These are phyloP conservation scores for Sebastes dallii DNA, from an alignment of 2,797 vertebrate genomes.

Conservation along the genomic window DNA sequence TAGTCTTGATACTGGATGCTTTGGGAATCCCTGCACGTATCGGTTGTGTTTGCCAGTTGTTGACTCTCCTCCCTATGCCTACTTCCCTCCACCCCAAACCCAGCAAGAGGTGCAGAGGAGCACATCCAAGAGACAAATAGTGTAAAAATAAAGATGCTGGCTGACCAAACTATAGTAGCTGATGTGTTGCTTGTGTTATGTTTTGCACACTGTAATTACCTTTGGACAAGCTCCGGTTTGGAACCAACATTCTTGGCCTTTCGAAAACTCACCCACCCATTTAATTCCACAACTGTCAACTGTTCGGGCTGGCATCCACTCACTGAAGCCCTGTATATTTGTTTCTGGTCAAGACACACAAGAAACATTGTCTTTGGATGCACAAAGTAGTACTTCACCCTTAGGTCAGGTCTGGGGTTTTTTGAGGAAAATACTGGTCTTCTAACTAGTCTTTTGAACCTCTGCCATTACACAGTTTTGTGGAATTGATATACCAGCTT, in stretches of 20 bases:
- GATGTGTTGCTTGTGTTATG: slow-evolving; percentile 18
- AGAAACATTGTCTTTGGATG: slow-evolving; percentile 8
- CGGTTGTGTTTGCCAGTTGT: slow-evolving; percentile 38
- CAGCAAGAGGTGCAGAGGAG: neutral
- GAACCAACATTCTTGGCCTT: slow-evolving; percentile 32
- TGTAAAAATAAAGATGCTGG: slow-evolving; percentile 14
- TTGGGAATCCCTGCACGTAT: slow-evolving; percentile 65
- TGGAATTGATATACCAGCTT: neutral
- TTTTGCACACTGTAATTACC: slow-evolving; percentile 38
- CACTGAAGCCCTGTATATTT: slow-evolving; percentile 10
- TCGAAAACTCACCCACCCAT: slow-evolving; percentile 30
- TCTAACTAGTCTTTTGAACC: neutral
- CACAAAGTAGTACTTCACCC: neutral
- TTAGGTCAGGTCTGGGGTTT: neutral
- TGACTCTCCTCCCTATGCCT: slow-evolving; percentile 22
- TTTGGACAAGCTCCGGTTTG: slow-evolving; percentile 31
- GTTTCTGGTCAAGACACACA: slow-evolving; percentile 11
- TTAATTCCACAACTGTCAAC: slow-evolving; percentile 44
- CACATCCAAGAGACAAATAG: neutral
- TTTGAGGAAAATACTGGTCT: neutral
- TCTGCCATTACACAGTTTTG: neutral
- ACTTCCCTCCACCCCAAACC: neutral
- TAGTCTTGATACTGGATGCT: slow-evolving; percentile 68
- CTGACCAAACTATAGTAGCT: slow-evolving; percentile 2
- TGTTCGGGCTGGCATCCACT: slow-evolving; percentile 8